Percentiles rank a stretch among this genome's conserved stretches.
phyloP scores from a whole-genome alignment of 2,797 vertebrate genomes.

The Enoplosus armatus region DNA sequence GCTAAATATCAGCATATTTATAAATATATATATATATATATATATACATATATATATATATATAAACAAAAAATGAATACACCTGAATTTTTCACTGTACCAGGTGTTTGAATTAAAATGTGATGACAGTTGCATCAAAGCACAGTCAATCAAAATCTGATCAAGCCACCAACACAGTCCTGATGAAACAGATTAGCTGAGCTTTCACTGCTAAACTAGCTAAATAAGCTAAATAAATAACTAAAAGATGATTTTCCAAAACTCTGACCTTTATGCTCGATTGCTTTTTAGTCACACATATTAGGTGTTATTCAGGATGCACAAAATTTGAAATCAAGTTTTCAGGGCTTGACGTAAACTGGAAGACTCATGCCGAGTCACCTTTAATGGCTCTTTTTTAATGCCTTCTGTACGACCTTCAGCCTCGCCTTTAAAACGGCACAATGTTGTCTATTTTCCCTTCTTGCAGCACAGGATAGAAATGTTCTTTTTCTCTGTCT shows the following conservation, averaged over 20 bases:
- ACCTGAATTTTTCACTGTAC: too few relatives aligned
- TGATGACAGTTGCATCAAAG: neutral
- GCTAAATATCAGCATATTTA: neutral
- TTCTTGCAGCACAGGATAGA: slow-evolving; percentile 9
- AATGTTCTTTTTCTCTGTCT: slow-evolving; percentile 17
- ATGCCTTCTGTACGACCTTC: slow-evolving; percentile 6
- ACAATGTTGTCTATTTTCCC: neutral
- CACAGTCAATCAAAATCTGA: slow-evolving; percentile 23
- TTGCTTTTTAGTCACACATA: neutral
- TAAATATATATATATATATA: too few relatives aligned
- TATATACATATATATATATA: too few relatives aligned
- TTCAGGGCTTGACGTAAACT: slow-evolving; percentile 9
- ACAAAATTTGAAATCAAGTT: neutral
- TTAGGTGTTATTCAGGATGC: neutral
- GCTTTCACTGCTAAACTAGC: neutral
- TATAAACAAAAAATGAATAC: too few relatives aligned
- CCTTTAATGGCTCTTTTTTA: neutral
- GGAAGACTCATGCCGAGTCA: neutral
- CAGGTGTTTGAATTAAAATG: neutral
- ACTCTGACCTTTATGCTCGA: neutral
- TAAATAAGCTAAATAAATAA: neutral
- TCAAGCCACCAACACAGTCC: neutral
- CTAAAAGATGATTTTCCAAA: neutral
- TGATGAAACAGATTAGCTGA: neutral
- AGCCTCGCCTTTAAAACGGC: slow-evolving; percentile 7